Evolutionary conservation across 2,113 vertebrate species (phyloP).

Genomic region (Nestor notabilis): DNA sequence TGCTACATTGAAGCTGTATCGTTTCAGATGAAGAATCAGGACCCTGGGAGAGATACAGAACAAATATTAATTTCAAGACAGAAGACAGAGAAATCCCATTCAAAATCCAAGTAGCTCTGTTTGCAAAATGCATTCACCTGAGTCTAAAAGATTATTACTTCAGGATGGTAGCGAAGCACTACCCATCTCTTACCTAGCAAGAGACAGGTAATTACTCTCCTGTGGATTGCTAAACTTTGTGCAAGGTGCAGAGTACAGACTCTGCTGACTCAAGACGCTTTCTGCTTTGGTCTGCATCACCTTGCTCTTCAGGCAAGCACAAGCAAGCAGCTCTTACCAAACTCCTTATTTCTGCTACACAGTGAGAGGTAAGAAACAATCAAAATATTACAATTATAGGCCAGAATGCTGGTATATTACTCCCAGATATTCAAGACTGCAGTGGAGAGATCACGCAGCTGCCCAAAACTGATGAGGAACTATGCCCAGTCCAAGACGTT

Average conservation of each 20-base stretch:
- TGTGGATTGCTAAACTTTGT: background rate
- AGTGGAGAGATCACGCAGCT: background rate
- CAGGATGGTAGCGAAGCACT: background rate
- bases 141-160: background rate
- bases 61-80: background rate
- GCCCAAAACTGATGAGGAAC: background rate
- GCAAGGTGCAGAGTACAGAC: background rate
- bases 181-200: background rate
- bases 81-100: background rate
- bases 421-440: background rate
- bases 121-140: background rate
- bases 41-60: conserved; percentile 74
- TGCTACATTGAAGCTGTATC: conserved; percentile 95
- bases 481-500: background rate
- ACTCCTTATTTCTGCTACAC: background rate
- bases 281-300: background rate
- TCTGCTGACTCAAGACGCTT: background rate
- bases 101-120: background rate
- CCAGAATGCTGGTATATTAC: background rate
- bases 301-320: background rate
- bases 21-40: conserved; percentile 96
- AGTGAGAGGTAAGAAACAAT: background rate
- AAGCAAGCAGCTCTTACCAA: background rate
- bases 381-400: background rate
- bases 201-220: background rate